Conservation (phyloP, 2,888 invertebrate genomes). For the Neoitamus cyanurus region DNA sequence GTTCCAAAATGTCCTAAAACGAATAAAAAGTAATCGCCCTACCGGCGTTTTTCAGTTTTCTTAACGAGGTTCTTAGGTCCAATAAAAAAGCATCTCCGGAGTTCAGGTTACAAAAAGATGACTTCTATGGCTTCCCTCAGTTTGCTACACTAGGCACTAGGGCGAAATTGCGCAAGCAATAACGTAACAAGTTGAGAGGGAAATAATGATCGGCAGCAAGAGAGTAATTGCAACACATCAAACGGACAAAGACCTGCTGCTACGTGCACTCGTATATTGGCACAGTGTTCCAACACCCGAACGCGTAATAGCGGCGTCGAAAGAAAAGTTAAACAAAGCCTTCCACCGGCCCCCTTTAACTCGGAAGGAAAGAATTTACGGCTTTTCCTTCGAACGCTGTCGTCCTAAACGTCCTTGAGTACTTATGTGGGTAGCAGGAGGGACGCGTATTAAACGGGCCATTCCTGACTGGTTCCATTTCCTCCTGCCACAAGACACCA, state of each 20-base stretch:
- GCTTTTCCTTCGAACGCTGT: neutral
- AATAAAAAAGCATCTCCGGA: too few relatives aligned
- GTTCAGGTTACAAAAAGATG: neutral
- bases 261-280: too few relatives aligned
- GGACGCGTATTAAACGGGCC: neutral
- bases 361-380: neutral
- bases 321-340: neutral
- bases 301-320: neutral
- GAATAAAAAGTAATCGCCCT: too few relatives aligned
- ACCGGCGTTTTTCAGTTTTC: too few relatives aligned
- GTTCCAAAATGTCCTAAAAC: too few relatives aligned
- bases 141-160: too few relatives aligned
- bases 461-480: neutral
- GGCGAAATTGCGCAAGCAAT: neutral
- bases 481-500: neutral
- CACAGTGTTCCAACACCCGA: neutral
- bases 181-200: neutral
- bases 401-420: neutral
- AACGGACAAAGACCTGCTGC: neutral
- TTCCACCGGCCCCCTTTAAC: neutral
- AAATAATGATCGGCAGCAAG: neutral
- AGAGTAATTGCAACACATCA: neutral
- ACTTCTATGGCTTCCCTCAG: neutral
- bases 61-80: too few relatives aligned
- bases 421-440: neutral